A percentile compares a stretch with the other conserved stretches of the same genome.
Evolutionary conservation across 2,888 invertebrate species (phyloP).

Genomic region (Syrphus vitripennis): DNA sequence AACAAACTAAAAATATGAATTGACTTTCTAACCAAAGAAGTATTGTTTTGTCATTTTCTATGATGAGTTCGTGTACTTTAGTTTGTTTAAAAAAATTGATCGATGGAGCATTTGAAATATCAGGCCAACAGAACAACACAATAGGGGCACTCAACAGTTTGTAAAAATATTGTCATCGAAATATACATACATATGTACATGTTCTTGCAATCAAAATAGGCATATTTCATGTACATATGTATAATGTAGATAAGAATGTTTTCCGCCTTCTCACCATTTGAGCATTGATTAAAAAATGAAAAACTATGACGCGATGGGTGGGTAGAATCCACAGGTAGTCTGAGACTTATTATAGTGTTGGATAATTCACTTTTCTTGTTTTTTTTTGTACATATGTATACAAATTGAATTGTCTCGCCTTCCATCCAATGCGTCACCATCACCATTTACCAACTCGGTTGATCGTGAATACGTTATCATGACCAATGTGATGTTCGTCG

Average conservation of each 20-base stretch:
- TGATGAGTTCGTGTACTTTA: background rate
- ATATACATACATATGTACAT: background rate
- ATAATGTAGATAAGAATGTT: too few relatives aligned
- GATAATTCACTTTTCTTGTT: background rate
- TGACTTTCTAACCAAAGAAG: too few relatives aligned
- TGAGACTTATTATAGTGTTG: background rate
- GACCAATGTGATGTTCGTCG: background rate
- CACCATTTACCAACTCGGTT: background rate
- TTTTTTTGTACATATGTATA: background rate
- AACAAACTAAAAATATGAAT: too few relatives aligned
- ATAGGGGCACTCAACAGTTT: background rate
- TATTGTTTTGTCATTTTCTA: background rate
- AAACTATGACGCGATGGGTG: background rate
- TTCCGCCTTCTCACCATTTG: background rate
- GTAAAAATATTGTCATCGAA: background rate
- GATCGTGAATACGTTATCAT: background rate
- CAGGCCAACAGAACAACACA: background rate
- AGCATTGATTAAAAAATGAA: background rate
- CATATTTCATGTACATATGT: background rate
- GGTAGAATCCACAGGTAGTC: background rate
- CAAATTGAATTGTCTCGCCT: background rate
- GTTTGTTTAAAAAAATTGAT: background rate
- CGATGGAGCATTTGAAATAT: background rate
- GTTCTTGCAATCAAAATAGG: background rate
- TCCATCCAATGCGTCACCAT: background rate